Conservation (phyloP, 53 echinoderm and acorn worm species). For the Mesocentrotus franciscanus region DNA sequence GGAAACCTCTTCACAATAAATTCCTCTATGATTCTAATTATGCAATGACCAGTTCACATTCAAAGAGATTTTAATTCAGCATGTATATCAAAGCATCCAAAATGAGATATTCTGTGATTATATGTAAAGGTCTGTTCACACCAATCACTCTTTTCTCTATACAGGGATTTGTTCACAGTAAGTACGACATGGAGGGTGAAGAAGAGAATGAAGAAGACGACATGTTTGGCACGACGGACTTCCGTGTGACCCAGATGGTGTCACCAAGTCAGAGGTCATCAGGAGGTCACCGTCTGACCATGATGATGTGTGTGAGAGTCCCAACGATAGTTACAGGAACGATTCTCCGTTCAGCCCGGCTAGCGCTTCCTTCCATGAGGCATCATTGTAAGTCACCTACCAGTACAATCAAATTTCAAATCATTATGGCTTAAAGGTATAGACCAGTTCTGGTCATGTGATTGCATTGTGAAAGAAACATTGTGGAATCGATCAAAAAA, state of each 20-base stretch:
- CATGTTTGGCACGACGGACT: conserved; percentile 79
- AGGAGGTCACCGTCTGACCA: conserved; percentile 57
- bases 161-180: conserved; percentile 81
- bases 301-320: conserved; percentile 79
- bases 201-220: conserved; percentile 73
- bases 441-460: no score
- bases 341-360: conserved; percentile 71
- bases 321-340: conserved; percentile 76
- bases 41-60: no score
- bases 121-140: no score
- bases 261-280: conserved; percentile 58
- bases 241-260: conserved; percentile 86
- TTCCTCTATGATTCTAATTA: no score
- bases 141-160: not conserved
- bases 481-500: no score
- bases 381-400: conserved; percentile 89
- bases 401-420: conserved; percentile 7
- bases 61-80: no score
- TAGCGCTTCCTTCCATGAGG: conserved; percentile 82
- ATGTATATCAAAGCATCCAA: no score
- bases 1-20: no score
- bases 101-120: no score
- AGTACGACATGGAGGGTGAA: conserved; percentile 68
- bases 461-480: no score
- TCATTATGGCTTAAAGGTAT: no score